Conservation (phyloP, 2,113 vertebrate species). For the Craseonycteris thonglongyai region DNA sequence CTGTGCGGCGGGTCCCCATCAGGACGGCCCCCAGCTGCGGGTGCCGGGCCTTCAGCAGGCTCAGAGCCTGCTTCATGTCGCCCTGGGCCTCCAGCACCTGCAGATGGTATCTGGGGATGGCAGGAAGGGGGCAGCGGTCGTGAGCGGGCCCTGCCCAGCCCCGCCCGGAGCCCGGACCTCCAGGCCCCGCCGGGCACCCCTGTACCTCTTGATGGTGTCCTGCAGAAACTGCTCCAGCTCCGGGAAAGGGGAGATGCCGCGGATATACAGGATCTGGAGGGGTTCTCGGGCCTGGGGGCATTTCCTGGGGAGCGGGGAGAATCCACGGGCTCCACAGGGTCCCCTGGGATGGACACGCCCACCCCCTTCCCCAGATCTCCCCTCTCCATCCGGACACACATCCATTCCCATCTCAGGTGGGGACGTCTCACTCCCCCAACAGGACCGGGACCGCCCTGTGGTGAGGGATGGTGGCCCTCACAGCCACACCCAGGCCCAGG, state of each 20-base stretch:
- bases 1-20: conserved; percentile 93
- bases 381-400: not conserved
- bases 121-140: not conserved
- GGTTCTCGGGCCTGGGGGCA: conserved; percentile 80
- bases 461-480: not conserved
- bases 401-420: not conserved
- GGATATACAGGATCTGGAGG: conserved; percentile 91
- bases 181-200: not conserved
- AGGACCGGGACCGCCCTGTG: not conserved
- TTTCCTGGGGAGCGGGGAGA: conserved; percentile 74
- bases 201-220: conserved; percentile 89
- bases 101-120: conserved; percentile 84
- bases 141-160: not conserved
- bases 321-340: conserved; percentile 3
- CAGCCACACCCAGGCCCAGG: not conserved
- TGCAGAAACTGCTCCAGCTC: conserved; percentile 97
- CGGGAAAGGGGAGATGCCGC: conserved; percentile 87
- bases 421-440: not conserved
- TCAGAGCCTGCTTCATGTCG: conserved; percentile 87
- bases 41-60: conserved; percentile 79
- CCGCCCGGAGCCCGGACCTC: not conserved
- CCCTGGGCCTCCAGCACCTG: conserved; percentile 88
- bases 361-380: too few relatives aligned
- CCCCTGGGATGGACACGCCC: too few relatives aligned
- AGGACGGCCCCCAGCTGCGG: conserved; percentile 88